Evolutionary conservation across 2,113 vertebrate genomes (phyloP).

Genomic region (Xenopus borealis): DNA sequence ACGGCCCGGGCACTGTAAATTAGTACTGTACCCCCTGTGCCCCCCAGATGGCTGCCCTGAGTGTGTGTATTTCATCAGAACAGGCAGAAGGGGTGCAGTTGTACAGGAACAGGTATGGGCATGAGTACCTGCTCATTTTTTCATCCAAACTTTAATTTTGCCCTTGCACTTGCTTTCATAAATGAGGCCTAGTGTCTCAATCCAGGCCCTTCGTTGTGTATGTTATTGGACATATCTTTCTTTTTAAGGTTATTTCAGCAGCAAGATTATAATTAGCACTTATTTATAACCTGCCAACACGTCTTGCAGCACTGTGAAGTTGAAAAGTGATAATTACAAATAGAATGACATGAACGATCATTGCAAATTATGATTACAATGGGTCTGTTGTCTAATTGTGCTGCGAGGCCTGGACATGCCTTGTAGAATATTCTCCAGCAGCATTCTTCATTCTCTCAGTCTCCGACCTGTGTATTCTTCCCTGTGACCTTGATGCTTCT

Average conservation of each 20-base stretch:
- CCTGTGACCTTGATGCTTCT: not conserved
- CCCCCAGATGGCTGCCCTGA: too few species aligned
- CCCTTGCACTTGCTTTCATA: too few species aligned
- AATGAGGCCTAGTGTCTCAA: not conserved
- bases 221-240: not conserved
- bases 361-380: slow-evolving; percentile 1
- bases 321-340: slow-evolving; percentile 4
- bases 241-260: not conserved
- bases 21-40: too few species aligned
- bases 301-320: not conserved
- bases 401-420: not conserved
- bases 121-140: too few species aligned
- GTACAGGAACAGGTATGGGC: too few species aligned
- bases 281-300: not conserved
- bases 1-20: too few species aligned
- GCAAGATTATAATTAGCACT: not conserved
- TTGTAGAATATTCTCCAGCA: not conserved
- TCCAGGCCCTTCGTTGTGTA: not conserved
- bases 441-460: not conserved
- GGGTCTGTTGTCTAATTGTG: not conserved
- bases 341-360: not conserved
- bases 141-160: too few species aligned
- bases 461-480: not conserved
- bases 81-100: too few species aligned
- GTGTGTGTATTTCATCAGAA: too few species aligned